Conservation (phyloP, 2,113 vertebrate genomes). For the Pachypanchax playfairii region DNA sequence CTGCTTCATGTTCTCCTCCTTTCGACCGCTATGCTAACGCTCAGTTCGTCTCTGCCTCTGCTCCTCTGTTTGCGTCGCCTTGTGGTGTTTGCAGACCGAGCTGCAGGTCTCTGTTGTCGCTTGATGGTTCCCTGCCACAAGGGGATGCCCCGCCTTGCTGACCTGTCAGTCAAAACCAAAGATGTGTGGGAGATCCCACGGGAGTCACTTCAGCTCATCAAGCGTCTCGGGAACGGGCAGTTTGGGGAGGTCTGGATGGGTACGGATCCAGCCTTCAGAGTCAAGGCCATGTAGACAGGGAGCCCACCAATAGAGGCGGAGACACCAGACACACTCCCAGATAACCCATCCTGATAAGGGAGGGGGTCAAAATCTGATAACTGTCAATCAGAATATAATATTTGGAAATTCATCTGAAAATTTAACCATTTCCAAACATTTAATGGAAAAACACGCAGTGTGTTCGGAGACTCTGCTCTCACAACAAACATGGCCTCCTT, state of each 20-base stretch:
- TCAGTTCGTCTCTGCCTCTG: conserved; percentile 35
- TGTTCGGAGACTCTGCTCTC: conserved; percentile 46
- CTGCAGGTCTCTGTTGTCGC: conserved; percentile 98
- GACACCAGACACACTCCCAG: conserved; percentile 27
- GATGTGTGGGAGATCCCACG: conserved; percentile 99
- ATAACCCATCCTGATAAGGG: conserved; percentile 17
- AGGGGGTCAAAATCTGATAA: not conserved
- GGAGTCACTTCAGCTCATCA: conserved; percentile 97
- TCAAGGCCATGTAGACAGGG: conserved; percentile 78
- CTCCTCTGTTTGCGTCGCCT: conserved; percentile 12
- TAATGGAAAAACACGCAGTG: not conserved
- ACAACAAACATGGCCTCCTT: conserved; percentile 72
- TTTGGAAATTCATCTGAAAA: not conserved
- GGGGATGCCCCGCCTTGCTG: conserved; percentile 96
- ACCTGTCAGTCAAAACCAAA: conserved; percentile 99
- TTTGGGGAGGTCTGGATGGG: conserved; percentile 99
- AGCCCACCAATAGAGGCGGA: conserved; percentile 15
- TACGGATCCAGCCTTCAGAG: conserved; percentile 82
- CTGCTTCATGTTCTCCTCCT: too few species aligned
- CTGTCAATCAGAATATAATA: not conserved
- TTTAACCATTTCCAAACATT: conserved; percentile 9
- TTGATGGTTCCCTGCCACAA: conserved; percentile 97
- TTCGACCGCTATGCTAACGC: conserved; percentile 40
- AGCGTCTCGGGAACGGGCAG: conserved; percentile 97
- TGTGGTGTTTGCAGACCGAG: conserved; percentile 85